Conservation (phyloP, 2,888 invertebrate species). For the Andrena minutula region DNA sequence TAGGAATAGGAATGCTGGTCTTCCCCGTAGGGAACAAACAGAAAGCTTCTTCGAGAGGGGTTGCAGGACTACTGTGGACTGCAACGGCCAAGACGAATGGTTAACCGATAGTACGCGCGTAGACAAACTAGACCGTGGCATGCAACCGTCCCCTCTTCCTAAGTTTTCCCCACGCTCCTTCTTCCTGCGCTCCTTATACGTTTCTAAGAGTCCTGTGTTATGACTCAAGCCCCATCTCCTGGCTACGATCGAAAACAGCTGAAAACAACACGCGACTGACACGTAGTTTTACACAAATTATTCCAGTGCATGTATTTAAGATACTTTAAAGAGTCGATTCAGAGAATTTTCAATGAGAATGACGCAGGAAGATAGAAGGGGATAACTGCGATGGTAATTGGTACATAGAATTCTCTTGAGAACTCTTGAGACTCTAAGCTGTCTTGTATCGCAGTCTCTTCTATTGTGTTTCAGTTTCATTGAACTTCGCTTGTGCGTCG, state of each 20-base stretch:
- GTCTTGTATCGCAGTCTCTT: no score
- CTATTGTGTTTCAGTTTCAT: no score
- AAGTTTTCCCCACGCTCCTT: not conserved
- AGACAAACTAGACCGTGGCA: constrained; percentile 74
- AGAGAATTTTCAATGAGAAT: not conserved
- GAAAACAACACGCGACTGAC: not conserved
- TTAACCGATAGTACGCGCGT: constrained; percentile 76
- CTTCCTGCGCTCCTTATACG: not conserved
- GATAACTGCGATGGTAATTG: no score
- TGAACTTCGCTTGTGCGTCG: no score
- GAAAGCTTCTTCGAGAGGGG: constrained; percentile 40
- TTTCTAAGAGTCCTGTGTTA: not conserved
- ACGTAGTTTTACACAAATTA: no score
- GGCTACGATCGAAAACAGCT: not conserved
- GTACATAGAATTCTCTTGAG: no score
- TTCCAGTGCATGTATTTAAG: no score
- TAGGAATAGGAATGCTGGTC: constrained; percentile 64
- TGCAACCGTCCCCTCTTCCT: constrained; percentile 62
- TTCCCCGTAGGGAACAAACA: constrained; percentile 48
- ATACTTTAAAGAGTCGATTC: not conserved
- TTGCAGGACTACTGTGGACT: constrained; percentile 52
- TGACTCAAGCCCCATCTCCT: not conserved
- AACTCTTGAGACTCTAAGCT: no score
- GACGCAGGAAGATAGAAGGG: not conserved
- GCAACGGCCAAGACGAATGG: constrained; percentile 75